These are phyloP conservation scores for Dicentrarchus labrax DNA, from an alignment of 2,113 vertebrate species.

Conservation along the genomic window DNA sequence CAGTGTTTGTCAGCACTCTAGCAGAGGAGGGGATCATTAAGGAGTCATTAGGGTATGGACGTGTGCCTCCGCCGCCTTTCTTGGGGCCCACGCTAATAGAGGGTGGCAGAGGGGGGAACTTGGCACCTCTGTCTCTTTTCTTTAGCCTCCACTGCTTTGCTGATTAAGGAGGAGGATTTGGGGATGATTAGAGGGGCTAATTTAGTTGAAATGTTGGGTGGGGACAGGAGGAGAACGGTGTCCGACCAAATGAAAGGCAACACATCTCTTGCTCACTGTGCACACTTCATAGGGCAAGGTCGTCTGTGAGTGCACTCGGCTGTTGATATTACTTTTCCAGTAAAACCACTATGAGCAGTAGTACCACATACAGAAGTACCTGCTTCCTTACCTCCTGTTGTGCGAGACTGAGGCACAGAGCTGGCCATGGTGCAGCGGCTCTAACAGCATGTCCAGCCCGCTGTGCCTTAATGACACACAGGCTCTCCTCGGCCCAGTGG, in stretches of 20 bases:
- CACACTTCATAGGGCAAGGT: constrained; percentile 19
- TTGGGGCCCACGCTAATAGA: constrained; percentile 57
- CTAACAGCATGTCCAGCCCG: constrained; percentile 60
- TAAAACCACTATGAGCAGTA: constrained; percentile 38
- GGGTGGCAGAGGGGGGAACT: constrained; percentile 53
- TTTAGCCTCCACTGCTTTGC: constrained; percentile 51
- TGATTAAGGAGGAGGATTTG: constrained; percentile 66
- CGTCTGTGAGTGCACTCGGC: constrained; percentile 41
- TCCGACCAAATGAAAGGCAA: constrained; percentile 47
- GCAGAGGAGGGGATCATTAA: constrained; percentile 73
- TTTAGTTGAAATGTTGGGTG: constrained; percentile 45
- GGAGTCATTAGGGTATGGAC: constrained; percentile 75
- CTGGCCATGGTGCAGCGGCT: constrained; percentile 47
- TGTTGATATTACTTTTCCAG: constrained; percentile 48
- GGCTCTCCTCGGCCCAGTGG: constrained; percentile 73
- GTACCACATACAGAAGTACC: constrained; percentile 38
- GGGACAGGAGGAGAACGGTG: constrained; percentile 21
- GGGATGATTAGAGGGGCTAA: constrained; percentile 59
- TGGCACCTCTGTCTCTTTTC: constrained; percentile 53
- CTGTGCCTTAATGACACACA: constrained; percentile 79
- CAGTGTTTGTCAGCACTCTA: constrained; percentile 71
- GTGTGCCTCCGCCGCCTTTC: constrained; percentile 63
- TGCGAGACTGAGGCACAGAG: constrained; percentile 31
- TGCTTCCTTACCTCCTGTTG: constrained; percentile 42
- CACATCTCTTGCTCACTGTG: constrained; percentile 18